Conservation (phyloP, 2,797 vertebrate species). For the Ctenopoma kingsleyae region DNA sequence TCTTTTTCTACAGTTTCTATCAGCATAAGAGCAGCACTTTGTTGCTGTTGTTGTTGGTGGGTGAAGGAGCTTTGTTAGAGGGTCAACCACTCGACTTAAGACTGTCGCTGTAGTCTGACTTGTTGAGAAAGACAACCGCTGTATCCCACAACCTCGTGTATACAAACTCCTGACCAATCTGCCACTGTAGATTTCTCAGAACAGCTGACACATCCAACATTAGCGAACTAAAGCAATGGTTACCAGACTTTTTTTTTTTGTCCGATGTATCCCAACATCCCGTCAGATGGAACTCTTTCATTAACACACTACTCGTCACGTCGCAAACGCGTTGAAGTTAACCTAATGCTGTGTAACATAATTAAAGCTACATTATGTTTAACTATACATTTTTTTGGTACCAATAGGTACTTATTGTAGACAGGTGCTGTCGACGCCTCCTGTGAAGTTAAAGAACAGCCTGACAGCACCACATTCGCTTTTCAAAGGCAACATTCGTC, state of each 20-base stretch:
- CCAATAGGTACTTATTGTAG: too few species aligned
- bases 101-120: constrained; percentile 40
- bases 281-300: background rate
- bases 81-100: constrained; percentile 69
- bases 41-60: constrained; percentile 49
- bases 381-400: too few species aligned
- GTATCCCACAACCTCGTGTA: constrained; percentile 52
- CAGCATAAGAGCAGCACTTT: constrained; percentile 68
- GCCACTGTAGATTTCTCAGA: constrained; percentile 21
- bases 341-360: background rate
- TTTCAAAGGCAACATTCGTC: too few species aligned
- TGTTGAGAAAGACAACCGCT: constrained; percentile 37
- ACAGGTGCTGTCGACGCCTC: too few species aligned
- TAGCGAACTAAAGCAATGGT: background rate
- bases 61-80: constrained; percentile 64
- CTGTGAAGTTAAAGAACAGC: too few species aligned
- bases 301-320: background rate
- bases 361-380: background rate
- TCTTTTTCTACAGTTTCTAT: constrained; percentile 73
- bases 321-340: constrained; percentile 26
- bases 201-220: constrained; percentile 13
- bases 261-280: background rate
- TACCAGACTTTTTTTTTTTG: constrained; percentile 1
- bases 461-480: too few species aligned
- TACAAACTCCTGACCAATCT: constrained; percentile 57